These are phyloP conservation scores for Drosophila imparisetae DNA, from an alignment of 2,888 invertebrate genomes.

Conservation along the genomic window DNA sequence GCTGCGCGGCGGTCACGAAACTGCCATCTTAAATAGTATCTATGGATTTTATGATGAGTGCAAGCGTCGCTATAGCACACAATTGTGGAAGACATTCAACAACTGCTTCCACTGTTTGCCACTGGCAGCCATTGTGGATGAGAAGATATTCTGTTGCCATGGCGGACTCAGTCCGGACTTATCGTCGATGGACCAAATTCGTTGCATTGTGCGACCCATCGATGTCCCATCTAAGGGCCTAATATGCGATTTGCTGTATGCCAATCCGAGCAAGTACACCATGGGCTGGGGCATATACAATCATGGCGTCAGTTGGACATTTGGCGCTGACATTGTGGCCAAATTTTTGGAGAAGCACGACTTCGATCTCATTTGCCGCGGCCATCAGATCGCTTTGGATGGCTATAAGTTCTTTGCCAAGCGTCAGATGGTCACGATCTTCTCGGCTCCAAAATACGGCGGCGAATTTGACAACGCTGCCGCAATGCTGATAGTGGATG, in stretches of 20 bases:
- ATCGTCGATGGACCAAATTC: constrained; percentile 99
- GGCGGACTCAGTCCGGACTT: constrained; percentile 95
- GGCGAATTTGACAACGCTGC: constrained; percentile 95
- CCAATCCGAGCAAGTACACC: constrained; percentile 98
- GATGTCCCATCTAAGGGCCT: constrained; percentile 99
- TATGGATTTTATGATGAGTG: constrained; percentile 99
- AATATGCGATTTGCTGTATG: constrained; percentile 98
- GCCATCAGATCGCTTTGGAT: constrained; percentile 99
- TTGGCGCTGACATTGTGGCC: constrained; percentile 99
- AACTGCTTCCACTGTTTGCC: constrained; percentile 99
- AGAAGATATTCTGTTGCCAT: constrained; percentile 92
- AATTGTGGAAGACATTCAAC: constrained; percentile 99
- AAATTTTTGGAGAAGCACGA: constrained; percentile 99
- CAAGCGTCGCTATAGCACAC: constrained; percentile 97
- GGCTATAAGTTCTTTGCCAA: constrained; percentile 99
- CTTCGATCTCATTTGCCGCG: constrained; percentile 99
- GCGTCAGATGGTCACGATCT: constrained; percentile 96
- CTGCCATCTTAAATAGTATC: constrained; percentile 99
- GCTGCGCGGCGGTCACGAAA: constrained; percentile 98
- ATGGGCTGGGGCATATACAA: constrained; percentile 99
- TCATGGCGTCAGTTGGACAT: constrained; percentile 99
- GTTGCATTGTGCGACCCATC: constrained; percentile 98
- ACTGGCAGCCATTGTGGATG: constrained; percentile 95
- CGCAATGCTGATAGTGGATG: constrained; percentile 99
- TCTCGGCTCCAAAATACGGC: constrained; percentile 97